Conservation (phyloP, 92 coral and sea anemone genomes). For the Zoanthus sansibaricus region DNA sequence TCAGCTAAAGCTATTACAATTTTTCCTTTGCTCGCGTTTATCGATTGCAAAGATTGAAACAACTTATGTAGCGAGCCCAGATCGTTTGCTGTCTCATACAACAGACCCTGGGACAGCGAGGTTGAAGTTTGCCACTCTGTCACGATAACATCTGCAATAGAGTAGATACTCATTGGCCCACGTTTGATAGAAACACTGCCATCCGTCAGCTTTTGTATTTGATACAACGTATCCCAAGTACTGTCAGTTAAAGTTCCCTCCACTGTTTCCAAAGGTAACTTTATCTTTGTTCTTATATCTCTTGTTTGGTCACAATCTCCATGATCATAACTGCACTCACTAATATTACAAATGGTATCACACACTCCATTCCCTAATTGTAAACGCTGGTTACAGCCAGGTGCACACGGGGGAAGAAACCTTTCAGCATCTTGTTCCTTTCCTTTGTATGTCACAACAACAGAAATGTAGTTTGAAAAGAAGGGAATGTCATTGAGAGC, state of each 20-base stretch:
- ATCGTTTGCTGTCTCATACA: slow-evolving; percentile 26
- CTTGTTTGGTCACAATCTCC: slow-evolving; percentile 49
- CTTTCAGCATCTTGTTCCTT: slow-evolving; percentile 41
- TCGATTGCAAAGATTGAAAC: neutral
- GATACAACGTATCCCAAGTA: slow-evolving; percentile 48
- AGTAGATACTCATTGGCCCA: slow-evolving; percentile 66
- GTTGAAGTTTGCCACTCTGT: slow-evolving; percentile 24
- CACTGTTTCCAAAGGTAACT: neutral
- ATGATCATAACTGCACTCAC: slow-evolving; percentile 49
- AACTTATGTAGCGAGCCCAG: slow-evolving; percentile 1
- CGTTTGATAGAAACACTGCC: slow-evolving; percentile 38
- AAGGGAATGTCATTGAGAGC: slow-evolving; percentile 7
- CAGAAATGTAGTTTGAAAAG: slow-evolving; percentile 37
- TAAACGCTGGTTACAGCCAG: slow-evolving; percentile 52
- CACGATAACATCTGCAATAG: slow-evolving; percentile 48
- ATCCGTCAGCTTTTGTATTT: slow-evolving; percentile 55
- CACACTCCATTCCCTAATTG: slow-evolving; percentile 63
- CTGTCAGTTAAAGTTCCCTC: slow-evolving; percentile 6
- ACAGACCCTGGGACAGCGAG: slow-evolving; percentile 36
- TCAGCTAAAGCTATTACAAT: slow-evolving; percentile 25
- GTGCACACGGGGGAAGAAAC: slow-evolving; percentile 57
- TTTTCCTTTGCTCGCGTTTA: slow-evolving; percentile 22
- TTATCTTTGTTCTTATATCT: neutral
- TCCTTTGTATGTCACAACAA: slow-evolving; percentile 30
- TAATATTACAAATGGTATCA: slow-evolving; percentile 55